Percentiles rank a stretch among this genome's conserved stretches.
Conservation (phyloP, 2,888 invertebrate genomes). For the Sinotaia quadrata region DNA sequence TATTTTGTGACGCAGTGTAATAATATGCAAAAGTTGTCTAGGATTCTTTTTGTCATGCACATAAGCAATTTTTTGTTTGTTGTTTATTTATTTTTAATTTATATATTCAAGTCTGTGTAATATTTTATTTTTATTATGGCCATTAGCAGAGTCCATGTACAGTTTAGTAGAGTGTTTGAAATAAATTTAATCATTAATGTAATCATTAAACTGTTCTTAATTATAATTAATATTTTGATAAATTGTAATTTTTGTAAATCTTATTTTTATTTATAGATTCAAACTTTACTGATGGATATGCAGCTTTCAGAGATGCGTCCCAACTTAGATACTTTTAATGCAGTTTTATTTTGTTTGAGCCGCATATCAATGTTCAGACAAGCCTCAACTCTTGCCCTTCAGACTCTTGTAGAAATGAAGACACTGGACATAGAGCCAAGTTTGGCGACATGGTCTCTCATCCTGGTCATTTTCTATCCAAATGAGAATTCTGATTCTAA, state of each 20-base stretch:
- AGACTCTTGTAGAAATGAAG: slow-evolving; percentile 79
- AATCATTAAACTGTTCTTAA: too few relatives aligned
- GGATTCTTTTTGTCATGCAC: too few relatives aligned
- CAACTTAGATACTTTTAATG: slow-evolving; percentile 81
- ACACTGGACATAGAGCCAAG: slow-evolving; percentile 81
- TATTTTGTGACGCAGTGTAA: too few relatives aligned
- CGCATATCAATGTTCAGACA: slow-evolving; percentile 71
- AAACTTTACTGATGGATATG: slow-evolving; percentile 80
- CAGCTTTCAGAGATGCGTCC: slow-evolving; percentile 76
- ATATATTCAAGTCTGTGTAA: too few relatives aligned
- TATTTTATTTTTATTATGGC: too few relatives aligned
- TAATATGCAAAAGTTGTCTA: too few relatives aligned
- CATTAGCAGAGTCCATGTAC: too few relatives aligned
- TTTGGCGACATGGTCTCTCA: slow-evolving; percentile 82
- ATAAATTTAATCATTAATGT: too few relatives aligned
- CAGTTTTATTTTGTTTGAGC: slow-evolving; percentile 76
- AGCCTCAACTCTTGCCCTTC: slow-evolving; percentile 74
- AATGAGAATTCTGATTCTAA: slow-evolving; percentile 75
- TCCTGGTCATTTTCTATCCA: slow-evolving; percentile 80
- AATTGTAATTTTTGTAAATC: too few relatives aligned
- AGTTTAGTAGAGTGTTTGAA: background rate
- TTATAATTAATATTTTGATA: too few relatives aligned
- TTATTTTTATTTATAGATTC: slow-evolving; percentile 55
- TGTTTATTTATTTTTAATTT: too few relatives aligned
- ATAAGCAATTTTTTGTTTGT: too few relatives aligned